phyloP scores from a whole-genome alignment of 2,888 invertebrate species.

The Elegia similella region DNA sequence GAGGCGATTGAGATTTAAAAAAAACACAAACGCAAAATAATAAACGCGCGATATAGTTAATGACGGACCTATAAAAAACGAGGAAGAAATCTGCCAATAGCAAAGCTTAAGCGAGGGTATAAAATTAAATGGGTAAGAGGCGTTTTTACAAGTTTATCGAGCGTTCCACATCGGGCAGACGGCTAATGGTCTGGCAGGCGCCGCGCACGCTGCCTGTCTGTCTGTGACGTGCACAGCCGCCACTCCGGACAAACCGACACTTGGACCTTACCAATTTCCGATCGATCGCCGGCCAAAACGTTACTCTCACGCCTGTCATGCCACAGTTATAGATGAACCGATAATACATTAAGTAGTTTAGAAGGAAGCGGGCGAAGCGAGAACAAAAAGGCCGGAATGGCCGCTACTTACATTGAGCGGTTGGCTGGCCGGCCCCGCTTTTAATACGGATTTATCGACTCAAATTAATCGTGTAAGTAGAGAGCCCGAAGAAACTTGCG shows the following conservation, averaged over 20 bases:
- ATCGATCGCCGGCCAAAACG: conserved; percentile 49
- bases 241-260: conserved; percentile 43
- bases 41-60: conserved; percentile 69
- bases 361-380: conserved; percentile 45
- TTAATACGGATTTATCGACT: conserved; percentile 80
- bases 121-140: conserved; percentile 80
- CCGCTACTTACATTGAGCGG: conserved; percentile 66
- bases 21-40: conserved; percentile 61
- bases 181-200: conserved; percentile 76
- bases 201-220: conserved; percentile 75
- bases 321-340: conserved; percentile 37
- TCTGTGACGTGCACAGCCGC: conserved; percentile 56
- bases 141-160: conserved; percentile 82
- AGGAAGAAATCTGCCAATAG: conserved; percentile 77
- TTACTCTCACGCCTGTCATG: conserved; percentile 41
- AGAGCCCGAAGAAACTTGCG: conserved; percentile 69
- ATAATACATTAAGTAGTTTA: conserved; percentile 54
- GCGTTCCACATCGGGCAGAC: conserved; percentile 78
- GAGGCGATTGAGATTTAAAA: conserved; percentile 42
- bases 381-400: conserved; percentile 67
- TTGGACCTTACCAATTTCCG: conserved; percentile 52
- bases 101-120: conserved; percentile 75
- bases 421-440: conserved; percentile 68
- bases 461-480: conserved; percentile 80
- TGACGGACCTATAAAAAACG: conserved; percentile 63